Evolutionary conservation across 2,888 invertebrate species (phyloP).

Genomic region (Polyommatus iphigenia): DNA sequence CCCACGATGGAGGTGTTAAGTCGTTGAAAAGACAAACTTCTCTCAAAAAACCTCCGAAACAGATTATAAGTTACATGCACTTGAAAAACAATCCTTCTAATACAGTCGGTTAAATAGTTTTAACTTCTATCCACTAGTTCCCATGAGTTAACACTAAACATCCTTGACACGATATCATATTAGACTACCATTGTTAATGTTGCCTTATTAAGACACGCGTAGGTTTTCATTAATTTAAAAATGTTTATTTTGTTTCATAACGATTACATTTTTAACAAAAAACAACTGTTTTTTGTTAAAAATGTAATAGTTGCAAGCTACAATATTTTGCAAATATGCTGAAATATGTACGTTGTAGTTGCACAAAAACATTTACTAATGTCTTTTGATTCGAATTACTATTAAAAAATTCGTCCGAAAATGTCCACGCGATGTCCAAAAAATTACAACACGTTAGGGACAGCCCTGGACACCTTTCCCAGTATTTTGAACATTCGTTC

Average conservation of each 20-base stretch:
- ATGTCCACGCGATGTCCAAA: no score
- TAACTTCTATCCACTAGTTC: not conserved
- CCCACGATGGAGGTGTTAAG: no score
- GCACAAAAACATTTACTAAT: not conserved
- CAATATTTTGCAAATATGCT: not conserved
- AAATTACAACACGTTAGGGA: no score
- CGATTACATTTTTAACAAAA: no score
- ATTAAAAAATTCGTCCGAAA: no score
- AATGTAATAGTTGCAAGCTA: not conserved
- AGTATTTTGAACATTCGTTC: no score
- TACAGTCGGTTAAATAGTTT: not conserved
- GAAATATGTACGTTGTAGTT: not conserved
- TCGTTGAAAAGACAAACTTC: no score
- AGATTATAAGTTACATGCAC: no score
- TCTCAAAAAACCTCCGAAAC: no score
- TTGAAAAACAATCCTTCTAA: no score
- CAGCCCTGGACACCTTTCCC: no score
- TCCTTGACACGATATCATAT: constrained; percentile 1
- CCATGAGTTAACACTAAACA: not conserved
- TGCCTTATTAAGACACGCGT: not conserved
- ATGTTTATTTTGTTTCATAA: not conserved
- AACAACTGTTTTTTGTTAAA: not conserved
- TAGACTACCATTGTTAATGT: constrained; percentile 11
- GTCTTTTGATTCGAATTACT: not conserved
- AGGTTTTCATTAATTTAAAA: constrained; percentile 3